These are phyloP conservation scores for Dicerorhinus sumatrensis DNA, from an alignment of 2,113 vertebrate species.

Conservation along the genomic window DNA sequence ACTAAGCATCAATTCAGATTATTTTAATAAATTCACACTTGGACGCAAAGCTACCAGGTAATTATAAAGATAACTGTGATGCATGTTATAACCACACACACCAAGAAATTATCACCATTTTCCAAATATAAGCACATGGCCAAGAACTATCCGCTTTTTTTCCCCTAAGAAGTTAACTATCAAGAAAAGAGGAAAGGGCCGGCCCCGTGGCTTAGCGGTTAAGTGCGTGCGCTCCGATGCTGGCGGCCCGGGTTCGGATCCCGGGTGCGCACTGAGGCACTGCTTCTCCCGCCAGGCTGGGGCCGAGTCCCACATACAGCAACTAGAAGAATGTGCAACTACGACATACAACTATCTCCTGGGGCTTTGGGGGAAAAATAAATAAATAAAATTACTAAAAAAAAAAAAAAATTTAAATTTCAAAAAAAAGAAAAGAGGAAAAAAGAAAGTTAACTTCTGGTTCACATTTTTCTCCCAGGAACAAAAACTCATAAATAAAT, in stretches of 20 bases:
- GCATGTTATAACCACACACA: not conserved
- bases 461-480: slow-evolving; percentile 13
- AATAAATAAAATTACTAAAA: too few relatives aligned
- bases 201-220: too few relatives aligned
- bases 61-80: not conserved
- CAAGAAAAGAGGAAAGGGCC: not conserved
- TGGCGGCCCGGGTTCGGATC: too few relatives aligned
- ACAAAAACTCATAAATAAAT: not conserved
- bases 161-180: not conserved
- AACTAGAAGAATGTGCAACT: too few relatives aligned
- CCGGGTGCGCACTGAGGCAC: too few relatives aligned
- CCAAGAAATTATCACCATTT: not conserved
- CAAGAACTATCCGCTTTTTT: not conserved
- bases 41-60: slow-evolving; percentile 32
- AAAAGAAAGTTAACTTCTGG: not conserved
- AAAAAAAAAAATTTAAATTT: too few relatives aligned
- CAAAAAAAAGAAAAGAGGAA: slow-evolving; percentile 7
- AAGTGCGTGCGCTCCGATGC: too few relatives aligned
- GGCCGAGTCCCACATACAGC: too few relatives aligned
- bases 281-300: too few relatives aligned
- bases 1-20: slow-evolving; percentile 60
- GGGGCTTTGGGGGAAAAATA: too few relatives aligned
- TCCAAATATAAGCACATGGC: not conserved
- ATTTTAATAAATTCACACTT: slow-evolving; percentile 36
- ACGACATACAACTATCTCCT: too few relatives aligned